Conservation (phyloP, 1,140 invertebrate genomes). For the Branchinecta lindahli region DNA sequence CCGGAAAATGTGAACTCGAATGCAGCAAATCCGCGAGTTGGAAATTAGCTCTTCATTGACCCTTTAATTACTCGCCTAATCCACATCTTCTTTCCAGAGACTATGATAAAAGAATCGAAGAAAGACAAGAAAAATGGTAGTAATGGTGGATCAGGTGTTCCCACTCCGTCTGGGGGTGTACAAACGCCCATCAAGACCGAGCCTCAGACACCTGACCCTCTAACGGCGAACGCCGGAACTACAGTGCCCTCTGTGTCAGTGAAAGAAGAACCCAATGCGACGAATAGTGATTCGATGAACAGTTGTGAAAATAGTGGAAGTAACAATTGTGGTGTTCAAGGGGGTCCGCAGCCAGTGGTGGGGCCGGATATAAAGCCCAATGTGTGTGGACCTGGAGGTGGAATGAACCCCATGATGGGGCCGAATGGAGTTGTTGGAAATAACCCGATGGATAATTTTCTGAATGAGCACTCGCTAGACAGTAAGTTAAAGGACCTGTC, state of each 20-base stretch:
- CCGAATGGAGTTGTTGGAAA: background rate
- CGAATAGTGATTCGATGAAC: background rate
- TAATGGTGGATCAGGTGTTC: background rate
- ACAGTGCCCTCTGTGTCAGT: background rate
- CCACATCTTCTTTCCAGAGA: background rate
- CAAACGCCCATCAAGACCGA: background rate
- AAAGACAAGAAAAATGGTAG: conserved; percentile 6
- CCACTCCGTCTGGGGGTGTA: background rate
- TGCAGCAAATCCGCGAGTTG: background rate
- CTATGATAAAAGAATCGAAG: background rate
- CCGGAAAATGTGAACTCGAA: background rate
- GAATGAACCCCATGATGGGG: background rate
- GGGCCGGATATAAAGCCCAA: background rate
- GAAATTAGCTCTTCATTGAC: background rate
- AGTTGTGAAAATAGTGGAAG: conserved; percentile 3
- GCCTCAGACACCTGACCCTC: background rate
- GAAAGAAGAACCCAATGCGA: background rate
- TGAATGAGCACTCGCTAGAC: background rate
- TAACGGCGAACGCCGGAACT: background rate
- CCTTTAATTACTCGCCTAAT: background rate
- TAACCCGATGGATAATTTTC: conserved; percentile 6
- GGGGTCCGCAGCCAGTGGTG: background rate
- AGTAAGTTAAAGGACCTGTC: background rate
- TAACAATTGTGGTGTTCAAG: background rate
- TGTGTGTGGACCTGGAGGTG: conserved; percentile 7